Percentiles rank a stretch among this genome's conserved stretches.
Evolutionary conservation across 2,113 vertebrate species (phyloP).

Genomic region (Platysternon megacephalum): DNA sequence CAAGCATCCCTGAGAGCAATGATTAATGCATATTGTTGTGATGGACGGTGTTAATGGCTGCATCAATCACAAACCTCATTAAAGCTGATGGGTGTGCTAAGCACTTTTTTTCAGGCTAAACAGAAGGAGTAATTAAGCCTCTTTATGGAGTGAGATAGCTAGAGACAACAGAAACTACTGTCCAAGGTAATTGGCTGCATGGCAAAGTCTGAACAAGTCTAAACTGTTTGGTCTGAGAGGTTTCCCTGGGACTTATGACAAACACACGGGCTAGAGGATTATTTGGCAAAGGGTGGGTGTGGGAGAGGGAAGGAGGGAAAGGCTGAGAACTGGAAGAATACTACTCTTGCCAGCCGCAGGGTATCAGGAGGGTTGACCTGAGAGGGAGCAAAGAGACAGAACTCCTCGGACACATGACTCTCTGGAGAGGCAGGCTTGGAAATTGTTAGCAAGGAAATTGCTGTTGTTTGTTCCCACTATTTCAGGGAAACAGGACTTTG

Average conservation of each 20-base stretch:
- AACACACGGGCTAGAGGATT: neutral
- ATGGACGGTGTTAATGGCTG: neutral
- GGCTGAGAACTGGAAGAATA: neutral
- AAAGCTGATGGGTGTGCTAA: neutral
- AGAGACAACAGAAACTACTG: neutral
- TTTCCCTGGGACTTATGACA: neutral
- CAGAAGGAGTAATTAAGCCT: neutral
- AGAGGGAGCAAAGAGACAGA: neutral
- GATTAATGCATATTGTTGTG: neutral
- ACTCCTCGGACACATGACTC: neutral
- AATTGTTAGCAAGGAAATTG: neutral
- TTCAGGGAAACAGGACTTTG: neutral
- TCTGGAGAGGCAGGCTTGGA: neutral
- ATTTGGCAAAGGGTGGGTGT: rapidly evolving
- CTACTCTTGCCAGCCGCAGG: neutral
- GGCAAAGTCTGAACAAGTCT: rapidly evolving
- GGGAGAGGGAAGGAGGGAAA: neutral
- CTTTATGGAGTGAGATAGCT: neutral
- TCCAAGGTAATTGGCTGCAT: neutral
- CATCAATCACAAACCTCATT: neutral
- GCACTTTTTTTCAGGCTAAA: neutral
- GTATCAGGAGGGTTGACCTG: rapidly evolving
- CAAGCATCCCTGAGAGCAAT: neutral
- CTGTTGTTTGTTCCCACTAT: neutral
- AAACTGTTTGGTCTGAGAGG: rapidly evolving